phyloP scores from a whole-genome alignment of 35 echinoderm and acorn worm species.

The Stichopus chloronotus region DNA sequence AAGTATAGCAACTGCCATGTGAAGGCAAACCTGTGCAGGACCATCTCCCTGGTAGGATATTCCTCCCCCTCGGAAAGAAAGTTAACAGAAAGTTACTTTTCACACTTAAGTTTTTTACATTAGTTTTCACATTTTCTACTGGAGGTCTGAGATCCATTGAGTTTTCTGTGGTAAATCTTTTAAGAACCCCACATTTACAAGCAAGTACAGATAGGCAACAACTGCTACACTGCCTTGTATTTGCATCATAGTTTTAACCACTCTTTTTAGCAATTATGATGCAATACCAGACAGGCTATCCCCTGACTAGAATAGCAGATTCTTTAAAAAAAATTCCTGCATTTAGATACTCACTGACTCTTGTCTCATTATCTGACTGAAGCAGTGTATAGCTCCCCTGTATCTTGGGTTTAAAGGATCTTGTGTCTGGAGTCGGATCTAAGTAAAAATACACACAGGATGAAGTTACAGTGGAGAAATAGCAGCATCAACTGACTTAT shows the following conservation, averaged over 20 bases:
- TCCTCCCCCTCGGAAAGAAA: too few relatives aligned
- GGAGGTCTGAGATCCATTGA: too few relatives aligned
- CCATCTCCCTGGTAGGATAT: too few relatives aligned
- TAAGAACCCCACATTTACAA: not conserved
- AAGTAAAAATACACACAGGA: not conserved
- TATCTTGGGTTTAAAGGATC: constrained; percentile 29
- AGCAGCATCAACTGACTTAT: not conserved
- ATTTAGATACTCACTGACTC: not conserved
- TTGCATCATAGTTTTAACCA: not conserved
- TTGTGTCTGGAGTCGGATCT: constrained; percentile 34
- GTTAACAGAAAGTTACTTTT: too few relatives aligned
- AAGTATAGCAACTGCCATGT: too few relatives aligned
- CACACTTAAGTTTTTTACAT: too few relatives aligned
- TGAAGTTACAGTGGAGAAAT: not conserved
- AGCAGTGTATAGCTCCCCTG: constrained; percentile 25
- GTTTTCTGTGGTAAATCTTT: not conserved
- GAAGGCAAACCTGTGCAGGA: too few relatives aligned
- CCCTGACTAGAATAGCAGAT: not conserved
- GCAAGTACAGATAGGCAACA: not conserved
- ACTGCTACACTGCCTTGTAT: not conserved
- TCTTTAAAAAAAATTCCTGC: not conserved
- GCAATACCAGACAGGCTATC: not conserved
- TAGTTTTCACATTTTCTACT: too few relatives aligned
- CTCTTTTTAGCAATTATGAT: not conserved
- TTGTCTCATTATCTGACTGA: constrained; percentile 1